Evolutionary conservation across 2,797 vertebrate genomes (phyloP).

Genomic region (Arvicola amphibius): DNA sequence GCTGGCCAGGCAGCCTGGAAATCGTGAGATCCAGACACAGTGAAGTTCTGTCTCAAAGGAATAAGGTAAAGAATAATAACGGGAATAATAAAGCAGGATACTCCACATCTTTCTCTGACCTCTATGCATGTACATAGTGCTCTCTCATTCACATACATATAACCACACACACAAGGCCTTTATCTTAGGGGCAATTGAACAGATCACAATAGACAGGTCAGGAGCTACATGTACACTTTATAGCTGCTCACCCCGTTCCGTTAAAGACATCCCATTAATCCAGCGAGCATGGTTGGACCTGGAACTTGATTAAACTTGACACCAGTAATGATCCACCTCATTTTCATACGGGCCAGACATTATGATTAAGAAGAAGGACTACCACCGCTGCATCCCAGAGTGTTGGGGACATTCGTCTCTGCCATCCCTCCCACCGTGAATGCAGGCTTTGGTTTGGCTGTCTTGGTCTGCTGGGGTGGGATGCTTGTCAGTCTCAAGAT

Average conservation of each 20-base stretch:
- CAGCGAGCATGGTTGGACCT: background rate
- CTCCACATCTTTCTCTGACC: background rate
- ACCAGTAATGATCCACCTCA: background rate
- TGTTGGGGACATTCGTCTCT: background rate
- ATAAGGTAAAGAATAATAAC: background rate
- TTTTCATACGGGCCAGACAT: background rate
- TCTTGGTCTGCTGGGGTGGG: background rate
- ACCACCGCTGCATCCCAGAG: background rate
- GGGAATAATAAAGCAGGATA: background rate
- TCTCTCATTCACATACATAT: background rate
- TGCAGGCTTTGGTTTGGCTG: background rate
- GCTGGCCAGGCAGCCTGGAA: background rate
- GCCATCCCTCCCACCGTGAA: background rate
- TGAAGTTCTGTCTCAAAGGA: background rate
- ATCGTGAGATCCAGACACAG: background rate
- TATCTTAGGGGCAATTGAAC: background rate
- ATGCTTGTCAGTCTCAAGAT: background rate
- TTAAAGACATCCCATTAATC: background rate
- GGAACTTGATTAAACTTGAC: too few relatives aligned
- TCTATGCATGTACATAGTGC: background rate
- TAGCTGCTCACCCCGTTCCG: background rate
- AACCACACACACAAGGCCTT: background rate
- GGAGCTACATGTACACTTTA: background rate
- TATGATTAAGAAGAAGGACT: rapidly evolving
- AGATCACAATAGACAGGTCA: background rate